These are phyloP conservation scores for Morinoia aosen DNA, from an alignment of 2,888 invertebrate genomes.

Conservation along the genomic window DNA sequence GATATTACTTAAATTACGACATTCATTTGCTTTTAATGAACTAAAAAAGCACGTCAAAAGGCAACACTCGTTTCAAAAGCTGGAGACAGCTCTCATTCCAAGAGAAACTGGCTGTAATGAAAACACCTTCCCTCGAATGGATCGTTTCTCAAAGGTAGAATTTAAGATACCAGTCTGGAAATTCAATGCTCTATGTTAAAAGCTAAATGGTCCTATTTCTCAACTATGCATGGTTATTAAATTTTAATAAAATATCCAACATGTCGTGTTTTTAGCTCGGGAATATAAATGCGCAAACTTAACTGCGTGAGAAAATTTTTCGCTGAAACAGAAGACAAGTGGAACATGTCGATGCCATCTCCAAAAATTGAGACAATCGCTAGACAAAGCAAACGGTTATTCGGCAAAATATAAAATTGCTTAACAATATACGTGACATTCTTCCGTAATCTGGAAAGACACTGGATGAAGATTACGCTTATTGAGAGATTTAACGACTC, in stretches of 20 bases:
- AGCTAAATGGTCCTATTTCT: neutral
- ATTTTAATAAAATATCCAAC: neutral
- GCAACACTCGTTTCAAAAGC: conserved; percentile 46
- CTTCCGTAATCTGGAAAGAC: neutral
- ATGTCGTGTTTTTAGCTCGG: neutral
- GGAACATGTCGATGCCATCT: neutral
- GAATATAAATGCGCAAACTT: neutral
- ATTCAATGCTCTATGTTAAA: neutral
- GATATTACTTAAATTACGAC: conserved; percentile 19
- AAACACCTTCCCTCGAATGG: neutral
- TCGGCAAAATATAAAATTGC: neutral
- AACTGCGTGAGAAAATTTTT: neutral
- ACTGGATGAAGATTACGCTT: neutral
- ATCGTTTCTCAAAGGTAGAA: neutral
- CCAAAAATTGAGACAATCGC: neutral
- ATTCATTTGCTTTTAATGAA: conserved; percentile 7
- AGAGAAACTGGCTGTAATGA: neutral
- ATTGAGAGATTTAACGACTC: neutral
- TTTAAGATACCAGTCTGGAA: neutral
- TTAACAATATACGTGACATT: neutral
- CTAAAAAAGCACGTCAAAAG: conserved; percentile 48
- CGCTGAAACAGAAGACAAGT: neutral
- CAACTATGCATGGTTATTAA: neutral
- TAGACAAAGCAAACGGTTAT: neutral
- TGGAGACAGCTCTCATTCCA: neutral